These are phyloP conservation scores for Bradysia coprophila DNA, from an alignment of 1,140 invertebrate species.

Conservation along the genomic window DNA sequence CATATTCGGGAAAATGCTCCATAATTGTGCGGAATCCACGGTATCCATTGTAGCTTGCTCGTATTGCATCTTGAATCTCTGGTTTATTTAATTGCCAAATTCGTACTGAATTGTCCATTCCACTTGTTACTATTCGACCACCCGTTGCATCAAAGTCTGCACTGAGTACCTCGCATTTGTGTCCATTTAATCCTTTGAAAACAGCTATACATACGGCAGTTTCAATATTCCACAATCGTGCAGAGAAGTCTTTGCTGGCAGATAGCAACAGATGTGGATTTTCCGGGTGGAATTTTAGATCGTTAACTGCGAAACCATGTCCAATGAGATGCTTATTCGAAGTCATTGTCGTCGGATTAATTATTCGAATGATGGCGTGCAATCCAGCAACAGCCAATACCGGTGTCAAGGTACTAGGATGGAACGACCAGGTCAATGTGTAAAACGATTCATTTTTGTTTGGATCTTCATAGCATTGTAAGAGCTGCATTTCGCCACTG, in stretches of 20 bases:
- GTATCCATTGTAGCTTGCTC: constrained; percentile 50
- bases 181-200: constrained; percentile 92
- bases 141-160: constrained; percentile 85
- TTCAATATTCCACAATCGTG: constrained; percentile 89
- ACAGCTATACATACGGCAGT: constrained; percentile 88
- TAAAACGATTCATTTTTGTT: constrained; percentile 72
- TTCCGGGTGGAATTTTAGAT: constrained; percentile 83
- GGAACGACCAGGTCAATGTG: constrained; percentile 90
- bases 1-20: constrained; percentile 93
- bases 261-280: constrained; percentile 79
- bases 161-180: constrained; percentile 89
- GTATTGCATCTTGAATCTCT: constrained; percentile 67
- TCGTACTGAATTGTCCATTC: constrained; percentile 95
- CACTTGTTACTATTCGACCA: constrained; percentile 81
- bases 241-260: constrained; percentile 87
- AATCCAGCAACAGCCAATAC: constrained; percentile 80
- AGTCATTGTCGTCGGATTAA: constrained; percentile 62
- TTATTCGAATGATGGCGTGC: constrained; percentile 74
- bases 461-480: constrained; percentile 86
- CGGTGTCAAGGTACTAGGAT: too few relatives aligned
- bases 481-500: constrained; percentile 58
- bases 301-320: constrained; percentile 74
- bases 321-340: constrained; percentile 84
- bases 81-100: constrained; percentile 78
- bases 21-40: constrained; percentile 78